Percentiles rank a stretch among this genome's conserved stretches.
Evolutionary conservation across 2,888 invertebrate species (phyloP).

Genomic region (Hyalella azteca): DNA sequence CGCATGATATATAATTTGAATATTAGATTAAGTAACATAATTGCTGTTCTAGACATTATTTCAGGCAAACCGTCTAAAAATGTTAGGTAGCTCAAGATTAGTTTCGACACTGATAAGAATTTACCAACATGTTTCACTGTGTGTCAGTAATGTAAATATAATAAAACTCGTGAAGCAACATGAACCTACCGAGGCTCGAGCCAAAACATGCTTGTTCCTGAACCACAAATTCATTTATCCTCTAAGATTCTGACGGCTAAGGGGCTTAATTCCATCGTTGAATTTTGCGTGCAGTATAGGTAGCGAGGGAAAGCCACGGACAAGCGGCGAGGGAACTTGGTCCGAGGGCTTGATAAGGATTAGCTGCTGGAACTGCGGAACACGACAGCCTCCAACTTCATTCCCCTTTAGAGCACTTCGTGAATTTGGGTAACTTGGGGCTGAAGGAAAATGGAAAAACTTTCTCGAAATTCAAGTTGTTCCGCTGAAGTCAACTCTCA

Average conservation of each 20-base stretch:
- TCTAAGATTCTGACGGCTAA: constrained; percentile 3
- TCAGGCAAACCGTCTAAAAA: too few species aligned
- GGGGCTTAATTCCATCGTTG: constrained; percentile 1
- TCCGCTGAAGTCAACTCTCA: background rate
- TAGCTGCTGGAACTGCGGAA: background rate
- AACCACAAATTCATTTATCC: constrained; percentile 1
- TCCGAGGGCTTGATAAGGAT: background rate
- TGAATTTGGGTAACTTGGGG: constrained; percentile 17
- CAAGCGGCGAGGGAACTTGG: background rate
- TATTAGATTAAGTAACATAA: too few species aligned
- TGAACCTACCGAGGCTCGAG: background rate
- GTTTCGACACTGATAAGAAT: too few species aligned
- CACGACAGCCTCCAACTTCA: constrained; percentile 10
- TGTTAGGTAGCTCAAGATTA: too few species aligned
- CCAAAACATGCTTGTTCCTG: constrained; percentile 4
- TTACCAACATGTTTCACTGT: too few species aligned
- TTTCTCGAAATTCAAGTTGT: background rate
- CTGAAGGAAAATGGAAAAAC: constrained; percentile 11
- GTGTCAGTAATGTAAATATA: too few species aligned
- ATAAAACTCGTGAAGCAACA: too few species aligned
- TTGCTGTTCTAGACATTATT: too few species aligned
- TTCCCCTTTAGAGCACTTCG: constrained; percentile 1
- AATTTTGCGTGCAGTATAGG: background rate
- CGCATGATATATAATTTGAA: too few species aligned
- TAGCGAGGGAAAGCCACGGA: background rate